Base-by-base conservation (phyloP, 2,113 vertebrate species). In the Pelecanoides urinatrix region DNA sequence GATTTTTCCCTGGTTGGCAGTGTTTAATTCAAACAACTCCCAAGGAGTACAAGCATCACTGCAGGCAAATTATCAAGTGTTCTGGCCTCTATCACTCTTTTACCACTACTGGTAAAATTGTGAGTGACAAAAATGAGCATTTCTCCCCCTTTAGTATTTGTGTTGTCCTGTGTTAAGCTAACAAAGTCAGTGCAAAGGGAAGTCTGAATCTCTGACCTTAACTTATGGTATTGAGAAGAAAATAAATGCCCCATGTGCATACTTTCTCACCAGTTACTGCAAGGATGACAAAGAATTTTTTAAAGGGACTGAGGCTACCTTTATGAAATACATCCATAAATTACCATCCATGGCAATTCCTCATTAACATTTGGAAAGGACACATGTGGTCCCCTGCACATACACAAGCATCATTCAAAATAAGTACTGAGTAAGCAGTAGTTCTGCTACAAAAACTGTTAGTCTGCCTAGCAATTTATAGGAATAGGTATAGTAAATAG, bases 1-100 rank as follows among this genome's bases (percentile, higher is more conserved):
- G 98, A 99, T 98, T 98, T 98, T 96, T 96, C 97, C 96, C 97
- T 97, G 89, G 96, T 98, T 98, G 98, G 94, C 91, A 97, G 88
- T 97, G 97, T 98, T 98, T 98, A 98, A 98, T 98, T 98, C 98
- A 98, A 98, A 98, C 94, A 97, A 97, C 97, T 98, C 97, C 97
- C 97, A 96, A 95, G 94, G 96, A 97, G 92, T 96, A 96, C 92
- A 97, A 94, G 95, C 97, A 97, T 96, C 95, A 96, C 94, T 92
- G 92, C 88, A 90, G 98, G 98, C 97, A 98, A 98, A 98, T 98
- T 98, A 98, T 98, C 97, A 98, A 97, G 96, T 97, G 94, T 92
- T 96, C 95, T 97, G 96, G 93, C 86, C 83, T 94, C 70, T 94
- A 76, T 94, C 92, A 63, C 42, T 94, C 85, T 93, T 96, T 96